phyloP scores from a whole-genome alignment of 2,113 vertebrate genomes.

The Phalacrocorax aristotelis region DNA sequence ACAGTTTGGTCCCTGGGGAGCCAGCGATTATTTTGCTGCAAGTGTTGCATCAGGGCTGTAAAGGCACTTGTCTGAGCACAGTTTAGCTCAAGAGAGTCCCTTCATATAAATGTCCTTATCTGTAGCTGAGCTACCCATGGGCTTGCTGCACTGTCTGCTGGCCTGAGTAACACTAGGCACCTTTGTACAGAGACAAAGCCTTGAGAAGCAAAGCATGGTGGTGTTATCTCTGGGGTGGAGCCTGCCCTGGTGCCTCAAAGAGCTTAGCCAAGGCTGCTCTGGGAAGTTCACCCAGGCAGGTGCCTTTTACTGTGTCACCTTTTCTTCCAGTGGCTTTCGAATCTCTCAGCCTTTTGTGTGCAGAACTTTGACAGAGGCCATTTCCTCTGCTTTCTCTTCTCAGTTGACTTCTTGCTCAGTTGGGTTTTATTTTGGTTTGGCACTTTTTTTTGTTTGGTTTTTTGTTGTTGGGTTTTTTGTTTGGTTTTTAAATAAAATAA shows the following conservation, averaged over 20 bases:
- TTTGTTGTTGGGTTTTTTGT: not conserved
- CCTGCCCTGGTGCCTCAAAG: not conserved
- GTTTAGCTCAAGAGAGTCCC: not conserved
- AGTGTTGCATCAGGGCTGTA: not conserved
- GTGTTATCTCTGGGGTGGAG: slow-evolving; percentile 11
- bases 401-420: not conserved
- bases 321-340: not conserved
- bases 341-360: not conserved
- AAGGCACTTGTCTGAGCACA: not conserved
- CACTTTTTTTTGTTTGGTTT: not conserved
- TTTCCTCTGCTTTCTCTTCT: not conserved
- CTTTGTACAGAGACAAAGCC: not conserved
- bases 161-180: accelerated
- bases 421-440: not conserved
- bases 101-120: not conserved
- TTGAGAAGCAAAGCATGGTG: accelerated
- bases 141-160: accelerated
- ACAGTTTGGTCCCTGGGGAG: not conserved
- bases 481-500: not conserved
- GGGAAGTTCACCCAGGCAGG: not conserved
- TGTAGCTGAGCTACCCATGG: accelerated
- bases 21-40: accelerated
- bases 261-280: not conserved
- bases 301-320: not conserved
- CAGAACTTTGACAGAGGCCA: not conserved